Evolutionary conservation across 2,797 vertebrate genomes (phyloP).

Genomic region (Bucorvus abyssinicus): DNA sequence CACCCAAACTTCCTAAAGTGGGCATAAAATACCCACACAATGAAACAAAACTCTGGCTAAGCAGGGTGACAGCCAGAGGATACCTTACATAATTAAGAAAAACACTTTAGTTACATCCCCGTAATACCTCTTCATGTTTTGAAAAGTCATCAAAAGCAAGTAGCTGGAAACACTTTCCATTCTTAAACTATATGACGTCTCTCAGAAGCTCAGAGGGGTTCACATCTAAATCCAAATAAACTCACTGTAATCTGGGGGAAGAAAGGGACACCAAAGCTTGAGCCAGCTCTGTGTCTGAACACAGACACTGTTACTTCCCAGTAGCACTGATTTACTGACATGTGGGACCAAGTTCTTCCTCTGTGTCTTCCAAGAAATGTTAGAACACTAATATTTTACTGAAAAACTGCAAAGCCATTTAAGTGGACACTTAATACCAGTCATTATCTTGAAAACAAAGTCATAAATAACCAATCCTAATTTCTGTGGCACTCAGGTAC

Average conservation of each 20-base stretch:
- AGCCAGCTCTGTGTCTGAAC: background rate
- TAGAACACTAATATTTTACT: background rate
- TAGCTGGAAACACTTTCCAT: background rate
- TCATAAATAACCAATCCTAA: background rate
- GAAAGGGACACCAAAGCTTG: background rate
- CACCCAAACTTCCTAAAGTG: background rate
- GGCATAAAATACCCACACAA: background rate
- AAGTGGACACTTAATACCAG: background rate
- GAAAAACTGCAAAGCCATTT: background rate
- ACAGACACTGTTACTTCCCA: background rate
- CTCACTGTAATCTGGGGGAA: background rate
- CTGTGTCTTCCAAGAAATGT: background rate
- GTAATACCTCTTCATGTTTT: background rate
- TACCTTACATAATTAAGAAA: background rate
- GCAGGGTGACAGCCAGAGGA: background rate
- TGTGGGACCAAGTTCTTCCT: background rate
- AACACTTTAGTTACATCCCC: background rate
- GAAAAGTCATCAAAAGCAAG: background rate
- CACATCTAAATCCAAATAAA: background rate
- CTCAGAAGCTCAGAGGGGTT: background rate
- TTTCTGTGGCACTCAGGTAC: background rate
- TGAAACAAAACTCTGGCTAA: background rate
- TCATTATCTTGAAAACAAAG: background rate
- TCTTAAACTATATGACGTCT: background rate
- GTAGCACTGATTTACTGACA: background rate